Evolutionary conservation across 1,140 invertebrate species (phyloP), one percentile per base, ranked within the genome.

Genomic region (Tetramorium alpestre): DNA sequence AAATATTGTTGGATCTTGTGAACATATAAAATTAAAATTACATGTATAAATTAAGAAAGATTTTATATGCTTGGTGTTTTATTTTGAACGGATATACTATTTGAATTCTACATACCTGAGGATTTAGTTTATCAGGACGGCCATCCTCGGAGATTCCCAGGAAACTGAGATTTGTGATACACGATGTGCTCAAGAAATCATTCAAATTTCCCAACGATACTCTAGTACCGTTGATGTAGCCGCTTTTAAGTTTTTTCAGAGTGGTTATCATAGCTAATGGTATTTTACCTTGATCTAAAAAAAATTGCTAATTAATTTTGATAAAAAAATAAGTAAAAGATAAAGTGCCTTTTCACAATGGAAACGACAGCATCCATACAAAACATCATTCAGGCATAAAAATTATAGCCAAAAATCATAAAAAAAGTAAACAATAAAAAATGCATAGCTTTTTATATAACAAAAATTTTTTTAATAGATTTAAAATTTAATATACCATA

Each of bases 201-300:
- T 97, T 97, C 13, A 99, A 95, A 94, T 97, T 97, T 56, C 99
- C 99, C 28, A 99, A 95, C 81, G 98, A 98, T 0, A 99, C 99
- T 94, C 99, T 97, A 22, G 99, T 99, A 41, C 99, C 99, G 94
- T 99, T 99, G 62, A 99, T 99, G 93, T 99, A 99, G 38, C 99
- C 99, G 90, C 99, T 99, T 95, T 99, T 99, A 2, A 99, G 95
- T 95, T 99, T 99, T 93, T 99, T 99, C 96, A 99, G 99, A 4
- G 99, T 99, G 22, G 98, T 99, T 89, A 99, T 97, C 97, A 99
- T 98, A 0, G 99, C 98, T 92, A 98, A 96, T 7, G 98, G 99
- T 76, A 99, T 97, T 95, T 97, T 98, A 72, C 98, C 98, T 95
- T 99, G 97, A 96, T 99, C 99, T 99, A 75, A 97, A 96, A 84